Conservation (phyloP, 92 coral and sea anemone species). For the Muricea muricata region DNA sequence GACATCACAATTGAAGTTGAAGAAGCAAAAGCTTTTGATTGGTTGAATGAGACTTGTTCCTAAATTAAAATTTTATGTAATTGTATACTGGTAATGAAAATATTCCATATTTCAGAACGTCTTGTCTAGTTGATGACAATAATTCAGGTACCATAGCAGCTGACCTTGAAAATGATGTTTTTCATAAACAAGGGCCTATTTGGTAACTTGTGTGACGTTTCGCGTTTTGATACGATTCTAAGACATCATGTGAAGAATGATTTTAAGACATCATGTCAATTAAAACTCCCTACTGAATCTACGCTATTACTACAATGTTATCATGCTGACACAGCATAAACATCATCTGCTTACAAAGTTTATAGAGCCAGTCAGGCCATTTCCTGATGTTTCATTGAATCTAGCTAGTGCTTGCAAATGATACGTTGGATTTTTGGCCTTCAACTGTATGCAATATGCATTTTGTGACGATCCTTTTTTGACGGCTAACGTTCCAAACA, state of each 20-base stretch:
- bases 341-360: conserved; percentile 74
- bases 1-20: background rate
- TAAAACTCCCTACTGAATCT: no score
- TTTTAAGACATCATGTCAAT: no score
- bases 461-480: conserved; percentile 47
- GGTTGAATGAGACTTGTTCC: conserved; percentile 27
- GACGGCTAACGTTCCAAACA: conserved; percentile 78
- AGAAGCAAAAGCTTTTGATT: conserved; percentile 37
- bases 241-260: no score
- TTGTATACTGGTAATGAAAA: background rate
- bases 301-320: no score
- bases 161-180: no score
- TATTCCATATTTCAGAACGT: no score
- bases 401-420: conserved; percentile 58
- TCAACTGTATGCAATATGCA: conserved; percentile 62
- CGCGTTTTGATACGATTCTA: no score
- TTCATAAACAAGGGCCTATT: no score
- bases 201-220: no score
- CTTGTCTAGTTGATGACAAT: no score
- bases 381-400: conserved; percentile 68
- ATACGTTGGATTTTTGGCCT: conserved; percentile 28
- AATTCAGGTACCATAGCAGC: no score
- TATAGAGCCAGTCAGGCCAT: conserved; percentile 66
- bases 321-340: no score
- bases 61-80: background rate